Conservation (phyloP, 2,797 vertebrate species). For the Notamacropus eugenii region DNA sequence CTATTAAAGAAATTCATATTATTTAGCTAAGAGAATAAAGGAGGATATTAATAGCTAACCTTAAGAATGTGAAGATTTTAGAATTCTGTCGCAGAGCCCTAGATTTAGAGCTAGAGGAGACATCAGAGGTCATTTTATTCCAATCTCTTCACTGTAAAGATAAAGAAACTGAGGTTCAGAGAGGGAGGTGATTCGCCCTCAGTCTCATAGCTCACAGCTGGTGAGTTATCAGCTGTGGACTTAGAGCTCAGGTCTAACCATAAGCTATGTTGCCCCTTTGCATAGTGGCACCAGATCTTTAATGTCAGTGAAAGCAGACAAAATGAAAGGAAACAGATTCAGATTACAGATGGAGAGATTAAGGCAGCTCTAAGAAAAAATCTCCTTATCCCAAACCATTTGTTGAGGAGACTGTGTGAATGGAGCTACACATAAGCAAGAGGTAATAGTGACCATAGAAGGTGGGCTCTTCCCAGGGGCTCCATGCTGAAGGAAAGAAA, state of each 20-base stretch:
- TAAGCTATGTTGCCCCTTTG: neutral
- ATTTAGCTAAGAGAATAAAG: neutral
- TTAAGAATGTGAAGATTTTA: neutral
- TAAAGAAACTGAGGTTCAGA: neutral
- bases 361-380: neutral
- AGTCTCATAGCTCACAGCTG: neutral
- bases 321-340: neutral
- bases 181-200: neutral
- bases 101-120: neutral
- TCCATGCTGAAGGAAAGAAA: neutral
- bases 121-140: neutral
- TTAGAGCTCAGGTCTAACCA: neutral
- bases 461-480: neutral
- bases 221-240: neutral
- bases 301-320: neutral
- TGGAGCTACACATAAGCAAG: neutral
- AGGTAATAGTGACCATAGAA: neutral
- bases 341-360: neutral
- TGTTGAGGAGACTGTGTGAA: neutral
- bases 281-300: neutral
- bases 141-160: neutral
- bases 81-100: neutral
- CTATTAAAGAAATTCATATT: neutral
- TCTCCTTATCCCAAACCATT: neutral
- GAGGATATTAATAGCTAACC: neutral